Evolutionary conservation across 2,888 invertebrate genomes (phyloP), one percentile per base, ranked within the genome.

Genomic region (Cenopis cana): DNA sequence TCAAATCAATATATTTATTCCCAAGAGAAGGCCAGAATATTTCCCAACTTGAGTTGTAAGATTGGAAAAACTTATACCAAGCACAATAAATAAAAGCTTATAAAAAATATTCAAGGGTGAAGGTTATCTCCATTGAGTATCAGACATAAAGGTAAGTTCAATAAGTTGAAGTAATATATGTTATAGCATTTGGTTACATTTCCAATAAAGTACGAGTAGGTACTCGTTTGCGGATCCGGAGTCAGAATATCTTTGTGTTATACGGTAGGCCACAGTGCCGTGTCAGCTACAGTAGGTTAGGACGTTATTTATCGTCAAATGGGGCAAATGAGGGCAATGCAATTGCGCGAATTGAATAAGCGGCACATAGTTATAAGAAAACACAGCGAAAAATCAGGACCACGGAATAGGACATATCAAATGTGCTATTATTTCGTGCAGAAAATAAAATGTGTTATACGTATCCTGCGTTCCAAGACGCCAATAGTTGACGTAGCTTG

Each of bases 141-240:
- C 18, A 9, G 8, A 2, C 10, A 10, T 20, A 64, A 24, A 64
- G 14, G 52, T 64, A 54, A 54, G 52, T 38, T 24, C 36, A 64
- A n/a, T 52, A 14, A 50, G 62, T 62, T 36, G 38, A n/a, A 8
- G 20, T 24, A 18, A 20, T 38, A 54, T 38, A 64, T 64, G 54
- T n/a, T 52, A 52, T 38, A 38, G 38, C 52, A 20, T 62, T 52
- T 12, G 50, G 50, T 9, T 66, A 54, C 70, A 29, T 60, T 66
- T 33, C 36, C 60, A 70, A 66, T 70, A 70, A 70, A 66, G 60
- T 60, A 60, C 17, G 64, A 60, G 60, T 55, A 70, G 60, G 60
- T 60, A 60, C 17, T 57, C 54, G 60, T 55, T 60, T 36, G 57
- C 59, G 17, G 54, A 65, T 41, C 50, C 50, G 46, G 20, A 66